phyloP scores from a whole-genome alignment of 2,797 vertebrate species.

The Dendrocincla fuliginosa region DNA sequence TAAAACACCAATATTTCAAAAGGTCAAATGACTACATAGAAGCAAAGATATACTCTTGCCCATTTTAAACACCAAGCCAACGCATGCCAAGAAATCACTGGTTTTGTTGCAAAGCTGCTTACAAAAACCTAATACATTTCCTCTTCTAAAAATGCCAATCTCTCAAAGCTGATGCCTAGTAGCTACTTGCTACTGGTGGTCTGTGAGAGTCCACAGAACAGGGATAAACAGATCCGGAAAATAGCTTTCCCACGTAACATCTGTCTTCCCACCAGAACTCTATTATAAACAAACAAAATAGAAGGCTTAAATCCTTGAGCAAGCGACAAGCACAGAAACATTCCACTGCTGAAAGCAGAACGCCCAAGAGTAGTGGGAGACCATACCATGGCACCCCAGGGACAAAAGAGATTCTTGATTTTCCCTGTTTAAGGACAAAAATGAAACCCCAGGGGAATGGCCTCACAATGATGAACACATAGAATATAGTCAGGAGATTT shows the following conservation, averaged over 20 bases:
- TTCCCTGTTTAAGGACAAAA: background rate
- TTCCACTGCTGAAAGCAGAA: conserved; percentile 54
- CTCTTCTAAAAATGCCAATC: background rate
- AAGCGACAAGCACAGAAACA: conserved; percentile 21
- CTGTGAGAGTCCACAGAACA: background rate
- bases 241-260: conserved; percentile 66
- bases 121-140: background rate
- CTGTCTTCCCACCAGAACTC: conserved; percentile 58
- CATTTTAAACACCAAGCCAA: conserved; percentile 3
- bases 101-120: background rate
- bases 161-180: background rate
- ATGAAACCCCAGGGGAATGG: background rate
- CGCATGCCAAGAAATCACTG: background rate
- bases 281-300: conserved; percentile 65
- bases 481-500: background rate
- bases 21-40: conserved; percentile 16
- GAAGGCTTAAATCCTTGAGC: conserved; percentile 53
- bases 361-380: background rate
- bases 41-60: background rate
- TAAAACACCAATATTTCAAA: conserved; percentile 57
- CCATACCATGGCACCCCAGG: background rate
- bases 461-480: background rate
- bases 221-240: conserved; percentile 24
- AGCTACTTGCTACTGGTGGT: background rate
- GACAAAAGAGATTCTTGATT: background rate